Evolutionary conservation across 2,113 vertebrate species (phyloP).

Genomic region (Oryzias woworae): DNA sequence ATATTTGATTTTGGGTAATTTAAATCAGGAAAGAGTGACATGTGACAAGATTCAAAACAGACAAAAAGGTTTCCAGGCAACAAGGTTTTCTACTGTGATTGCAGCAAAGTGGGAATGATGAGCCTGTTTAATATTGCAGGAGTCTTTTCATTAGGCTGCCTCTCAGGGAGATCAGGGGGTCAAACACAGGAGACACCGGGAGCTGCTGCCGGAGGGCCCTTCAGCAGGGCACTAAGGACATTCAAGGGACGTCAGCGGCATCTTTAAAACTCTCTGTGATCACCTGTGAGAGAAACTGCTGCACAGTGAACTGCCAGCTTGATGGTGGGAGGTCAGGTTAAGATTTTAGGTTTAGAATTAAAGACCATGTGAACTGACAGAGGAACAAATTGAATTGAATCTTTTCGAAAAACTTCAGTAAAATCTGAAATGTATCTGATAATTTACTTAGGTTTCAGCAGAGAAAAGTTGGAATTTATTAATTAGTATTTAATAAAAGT

Average conservation of each 20-base stretch:
- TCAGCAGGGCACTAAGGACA: slow-evolving; percentile 4
- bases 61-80: slow-evolving; percentile 54
- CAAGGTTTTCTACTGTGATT: slow-evolving; percentile 28
- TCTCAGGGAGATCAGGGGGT: slow-evolving; percentile 23
- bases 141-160: background rate
- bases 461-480: too few species aligned
- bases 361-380: too few species aligned
- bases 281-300: too few species aligned
- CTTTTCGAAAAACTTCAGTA: too few species aligned
- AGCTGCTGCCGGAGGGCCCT: slow-evolving; percentile 5
- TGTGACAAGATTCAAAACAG: slow-evolving; percentile 25
- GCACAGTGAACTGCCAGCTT: too few species aligned
- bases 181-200: background rate
- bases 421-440: too few species aligned
- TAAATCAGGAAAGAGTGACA: background rate
- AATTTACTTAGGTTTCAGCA: too few species aligned
- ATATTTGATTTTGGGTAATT: too few species aligned
- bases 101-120: slow-evolving; percentile 11
- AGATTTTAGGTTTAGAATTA: too few species aligned
- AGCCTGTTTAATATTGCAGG: slow-evolving; percentile 10
- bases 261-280: background rate
- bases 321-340: too few species aligned
- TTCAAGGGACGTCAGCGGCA: slow-evolving; percentile 1
- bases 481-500: too few species aligned
- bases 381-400: too few species aligned